Base-by-base conservation (phyloP, 2,888 invertebrate genomes). In the Lasioglossum lativentre region DNA sequence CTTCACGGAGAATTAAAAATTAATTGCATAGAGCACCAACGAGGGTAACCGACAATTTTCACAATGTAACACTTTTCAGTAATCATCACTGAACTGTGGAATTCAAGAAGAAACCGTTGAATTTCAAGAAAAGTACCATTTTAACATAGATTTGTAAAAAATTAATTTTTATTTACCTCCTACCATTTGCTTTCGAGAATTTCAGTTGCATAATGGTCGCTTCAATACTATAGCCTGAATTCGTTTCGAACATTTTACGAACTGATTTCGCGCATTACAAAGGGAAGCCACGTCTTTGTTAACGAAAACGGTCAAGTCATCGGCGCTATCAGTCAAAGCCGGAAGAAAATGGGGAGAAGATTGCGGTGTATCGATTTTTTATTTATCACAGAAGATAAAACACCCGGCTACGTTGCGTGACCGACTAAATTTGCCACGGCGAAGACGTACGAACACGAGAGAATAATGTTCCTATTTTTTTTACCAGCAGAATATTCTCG, bases 1-100 rank as follows among this genome's bases (percentile, higher is more conserved):
- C 90, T 90, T 89, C 83, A 79, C 59, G 56, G 76, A 42, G 86
- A 82, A 90, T 91, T 90, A 88, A 90, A 89, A 87, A 83, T 19
- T 5, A 63, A 63, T 14, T 14, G 27, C 59, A 2, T 2, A 5
- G 5, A 59, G 14, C 4, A 0, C 5, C 14, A 8, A 52, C 23
- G 6, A 47, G 27, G 27, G 0, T 14, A 27, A 12, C 14, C 12
- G 27, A 59, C 59, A 10, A 59, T 4, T 4, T 27, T 42, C 3
- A 40, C 47, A 34, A 2, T 34, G 10, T 10, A 42, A 42, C 4
- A 16, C 0, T 16, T 45, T 45, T 2, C 8, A n/a, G 3, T 10
- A n/a, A 52, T n/a, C n/a, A 8, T 52, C 8, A 10, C 19, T 47
- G 6, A 2, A 47, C 4, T 16, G 45, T 45, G 6, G 8, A n/a